Evolutionary conservation across 92 coral and sea anemone species (phyloP), one percentile per base, ranked within the genome.

Genomic region (Muricea muricata): DNA sequence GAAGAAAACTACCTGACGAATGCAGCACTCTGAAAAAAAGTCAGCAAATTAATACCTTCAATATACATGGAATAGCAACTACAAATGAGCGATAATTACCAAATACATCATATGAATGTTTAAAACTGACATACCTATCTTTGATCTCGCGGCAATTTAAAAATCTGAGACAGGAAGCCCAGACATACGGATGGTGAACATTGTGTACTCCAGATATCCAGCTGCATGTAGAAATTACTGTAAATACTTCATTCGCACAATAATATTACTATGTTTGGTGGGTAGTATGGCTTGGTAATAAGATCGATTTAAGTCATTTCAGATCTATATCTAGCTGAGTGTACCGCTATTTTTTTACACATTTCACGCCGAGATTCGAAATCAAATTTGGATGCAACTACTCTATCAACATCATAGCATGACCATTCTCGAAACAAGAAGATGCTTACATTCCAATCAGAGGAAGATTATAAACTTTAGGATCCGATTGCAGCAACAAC

Each of bases 181-280:
- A 96, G 80, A 96, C 90, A 66, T 83, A 96, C 13, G 99, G 97
- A 85, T 96, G 99, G 71, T 93, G 97, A 52, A 96, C 87, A 73
- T 89, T 91, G 86, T 87, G 91, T 14, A 91, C 88, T 15, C 98
- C 98, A 72, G 97, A 93, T 0, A 95, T 91, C 98, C 98, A 95
- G 55, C 98, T 95, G 60, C 4, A 29, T 24, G 33, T 72, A 63
- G 61, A 72, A 14, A 21, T 4, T 18, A 40, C 48, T 20, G 3
- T 20, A 25, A 21, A 7, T 18, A 40, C 48, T 20, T 23, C 33
- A 25, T 21, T 12, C 11, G 45, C 21, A 13, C 21, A 42, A 74
- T 26, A 1, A 24, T 40, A 2, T 45, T 47, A n/a, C 24, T 17
- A 72, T 39, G 10, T 10, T 28, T 39, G 25, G 2, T 3, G 0